phyloP scores from a whole-genome alignment of 2,113 vertebrate species.

The Centrocercus urophasianus region DNA sequence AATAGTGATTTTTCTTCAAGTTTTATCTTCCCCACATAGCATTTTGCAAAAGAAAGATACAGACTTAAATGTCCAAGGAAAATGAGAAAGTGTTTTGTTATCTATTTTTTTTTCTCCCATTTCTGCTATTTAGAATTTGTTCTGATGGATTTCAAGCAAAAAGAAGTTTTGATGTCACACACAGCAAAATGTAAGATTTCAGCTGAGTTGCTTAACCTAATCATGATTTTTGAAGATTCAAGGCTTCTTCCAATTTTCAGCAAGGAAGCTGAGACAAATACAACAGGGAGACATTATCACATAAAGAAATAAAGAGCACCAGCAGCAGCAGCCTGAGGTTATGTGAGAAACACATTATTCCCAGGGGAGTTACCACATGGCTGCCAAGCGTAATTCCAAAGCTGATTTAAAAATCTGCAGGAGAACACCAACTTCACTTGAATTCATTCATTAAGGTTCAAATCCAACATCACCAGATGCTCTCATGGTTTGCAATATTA shows the following conservation, averaged over 20 bases:
- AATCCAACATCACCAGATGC: neutral
- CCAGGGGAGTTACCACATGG: neutral
- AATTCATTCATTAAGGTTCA: neutral
- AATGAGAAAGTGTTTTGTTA: neutral
- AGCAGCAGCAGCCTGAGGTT: neutral
- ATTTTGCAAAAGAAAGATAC: neutral
- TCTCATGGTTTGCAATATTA: neutral
- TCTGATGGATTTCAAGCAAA: neutral
- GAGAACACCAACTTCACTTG: neutral
- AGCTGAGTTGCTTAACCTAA: neutral
- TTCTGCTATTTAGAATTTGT: conserved; percentile 1
- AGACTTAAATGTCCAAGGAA: neutral
- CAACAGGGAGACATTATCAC: neutral
- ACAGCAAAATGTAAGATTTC: neutral
- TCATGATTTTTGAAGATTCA: neutral
- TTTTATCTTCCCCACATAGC: no score
- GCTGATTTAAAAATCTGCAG: neutral
- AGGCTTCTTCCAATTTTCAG: neutral
- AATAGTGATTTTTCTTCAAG: no score
- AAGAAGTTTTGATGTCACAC: neutral
- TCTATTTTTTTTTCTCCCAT: neutral
- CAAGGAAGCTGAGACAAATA: neutral
- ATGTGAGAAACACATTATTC: neutral
- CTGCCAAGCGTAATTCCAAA: neutral
- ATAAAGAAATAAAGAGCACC: neutral